These are phyloP conservation scores for Rhyacichthys aspro DNA, from an alignment of 2,797 vertebrate species.

Conservation along the genomic window DNA sequence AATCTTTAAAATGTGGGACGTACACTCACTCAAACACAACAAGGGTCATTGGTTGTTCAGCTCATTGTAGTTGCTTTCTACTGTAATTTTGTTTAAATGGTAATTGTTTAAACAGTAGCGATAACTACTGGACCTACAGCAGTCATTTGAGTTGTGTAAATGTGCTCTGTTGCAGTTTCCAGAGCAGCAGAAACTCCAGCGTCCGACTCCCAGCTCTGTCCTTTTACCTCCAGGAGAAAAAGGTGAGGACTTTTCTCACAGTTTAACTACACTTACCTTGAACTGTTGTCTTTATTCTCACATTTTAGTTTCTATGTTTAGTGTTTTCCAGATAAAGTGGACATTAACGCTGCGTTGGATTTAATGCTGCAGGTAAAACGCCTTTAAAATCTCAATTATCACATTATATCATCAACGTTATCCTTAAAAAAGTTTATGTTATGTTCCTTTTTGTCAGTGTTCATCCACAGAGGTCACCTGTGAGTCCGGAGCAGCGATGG, in stretches of 20 bases:
- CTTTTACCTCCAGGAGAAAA: slow-evolving; percentile 77
- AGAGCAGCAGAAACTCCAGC: slow-evolving; percentile 62
- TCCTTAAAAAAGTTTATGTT: no score
- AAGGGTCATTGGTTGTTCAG: no score
- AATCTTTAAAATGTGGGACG: no score
- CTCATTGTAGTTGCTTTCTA: no score
- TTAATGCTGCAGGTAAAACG: slow-evolving; percentile 71
- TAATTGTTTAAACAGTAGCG: no score
- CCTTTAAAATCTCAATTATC: not conserved
- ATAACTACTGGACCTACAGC: no score
- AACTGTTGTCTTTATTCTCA: no score
- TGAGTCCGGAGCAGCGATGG: slow-evolving; percentile 73
- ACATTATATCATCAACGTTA: no score
- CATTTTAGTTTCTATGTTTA: no score
- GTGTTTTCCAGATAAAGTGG: slow-evolving; percentile 75
- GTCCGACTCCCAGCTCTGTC: slow-evolving; percentile 70
- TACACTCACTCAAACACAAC: no score
- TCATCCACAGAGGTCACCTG: slow-evolving; percentile 76
- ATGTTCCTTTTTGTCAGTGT: slow-evolving; percentile 50
- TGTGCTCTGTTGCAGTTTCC: slow-evolving; percentile 62
- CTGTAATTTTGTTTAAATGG: no score
- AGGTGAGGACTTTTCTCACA: slow-evolving; percentile 47
- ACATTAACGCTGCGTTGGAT: slow-evolving; percentile 71
- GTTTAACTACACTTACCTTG: no score
- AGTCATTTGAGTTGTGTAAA: not conserved